Percentiles rank a stretch among this genome's conserved stretches.
Evolutionary conservation across 2,113 vertebrate species (phyloP).

Genomic region (Meles meles): DNA sequence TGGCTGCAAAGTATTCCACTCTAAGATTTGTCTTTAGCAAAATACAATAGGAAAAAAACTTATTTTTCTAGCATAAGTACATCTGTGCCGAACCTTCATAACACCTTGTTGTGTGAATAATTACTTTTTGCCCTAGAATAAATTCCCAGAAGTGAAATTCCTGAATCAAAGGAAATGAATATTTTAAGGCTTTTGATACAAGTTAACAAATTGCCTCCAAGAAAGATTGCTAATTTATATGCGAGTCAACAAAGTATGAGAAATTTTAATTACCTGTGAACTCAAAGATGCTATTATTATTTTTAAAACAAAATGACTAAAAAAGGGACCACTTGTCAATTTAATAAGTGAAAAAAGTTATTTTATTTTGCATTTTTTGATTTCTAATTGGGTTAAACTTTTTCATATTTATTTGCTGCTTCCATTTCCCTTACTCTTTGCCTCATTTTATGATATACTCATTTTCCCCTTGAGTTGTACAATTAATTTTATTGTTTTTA

Average conservation of each 20-base stretch:
- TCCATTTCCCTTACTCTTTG: background rate
- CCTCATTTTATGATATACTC: background rate
- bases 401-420: background rate
- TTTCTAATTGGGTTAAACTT: background rate
- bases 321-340: background rate
- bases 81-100: slow-evolving; percentile 6
- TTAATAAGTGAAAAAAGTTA: background rate
- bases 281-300: background rate
- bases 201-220: slow-evolving; percentile 17
- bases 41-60: background rate
- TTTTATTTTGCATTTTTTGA: slow-evolving; percentile 5
- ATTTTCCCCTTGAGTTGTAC: background rate
- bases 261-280: slow-evolving; percentile 14
- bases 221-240: slow-evolving; percentile 9
- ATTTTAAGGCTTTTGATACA: slow-evolving; percentile 44
- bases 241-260: background rate
- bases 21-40: slow-evolving; percentile 31
- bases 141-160: slow-evolving; percentile 35
- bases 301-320: background rate
- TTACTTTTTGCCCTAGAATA: background rate
- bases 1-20: background rate
- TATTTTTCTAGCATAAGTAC: background rate
- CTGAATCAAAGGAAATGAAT: slow-evolving; percentile 53
- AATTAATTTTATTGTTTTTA: background rate
- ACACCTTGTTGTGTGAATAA: slow-evolving; percentile 21